These are phyloP conservation scores for Nemoura dubitans DNA, from an alignment of 2,888 invertebrate species.

Conservation along the genomic window DNA sequence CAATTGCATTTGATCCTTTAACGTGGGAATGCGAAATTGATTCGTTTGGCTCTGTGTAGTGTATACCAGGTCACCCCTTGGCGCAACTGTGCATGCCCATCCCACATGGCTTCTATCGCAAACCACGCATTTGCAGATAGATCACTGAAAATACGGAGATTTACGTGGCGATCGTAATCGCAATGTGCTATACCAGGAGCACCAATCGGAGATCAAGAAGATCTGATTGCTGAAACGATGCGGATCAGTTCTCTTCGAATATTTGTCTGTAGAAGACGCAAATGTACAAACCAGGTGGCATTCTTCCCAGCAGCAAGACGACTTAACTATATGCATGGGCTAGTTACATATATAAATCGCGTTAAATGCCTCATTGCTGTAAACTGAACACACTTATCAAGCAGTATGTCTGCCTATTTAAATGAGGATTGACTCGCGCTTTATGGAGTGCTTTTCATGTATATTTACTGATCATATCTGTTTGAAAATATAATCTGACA, in stretches of 20 bases:
- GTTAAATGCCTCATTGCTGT: neutral
- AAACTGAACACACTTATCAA: no score
- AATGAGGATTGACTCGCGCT: neutral
- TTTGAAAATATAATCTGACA: slow-evolving; percentile 1
- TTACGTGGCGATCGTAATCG: neutral
- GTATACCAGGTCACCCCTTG: neutral
- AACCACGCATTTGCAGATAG: neutral
- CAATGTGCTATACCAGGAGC: neutral
- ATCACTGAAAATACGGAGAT: neutral
- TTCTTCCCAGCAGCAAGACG: neutral
- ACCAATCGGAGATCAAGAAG: no score
- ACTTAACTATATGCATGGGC: neutral
- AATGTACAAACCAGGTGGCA: neutral
- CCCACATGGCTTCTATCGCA: neutral
- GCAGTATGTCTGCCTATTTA: neutral
- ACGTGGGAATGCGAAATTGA: neutral
- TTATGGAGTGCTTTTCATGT: slow-evolving; percentile 12
- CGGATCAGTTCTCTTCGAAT: no score
- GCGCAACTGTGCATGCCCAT: neutral
- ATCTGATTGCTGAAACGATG: no score
- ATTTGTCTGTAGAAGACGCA: no score
- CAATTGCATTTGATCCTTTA: neutral
- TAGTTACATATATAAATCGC: neutral
- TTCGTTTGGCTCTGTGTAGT: neutral
- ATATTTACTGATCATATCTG: neutral